Evolutionary conservation across 2,888 invertebrate species (phyloP).

Genomic region (Cheilosia urbana): DNA sequence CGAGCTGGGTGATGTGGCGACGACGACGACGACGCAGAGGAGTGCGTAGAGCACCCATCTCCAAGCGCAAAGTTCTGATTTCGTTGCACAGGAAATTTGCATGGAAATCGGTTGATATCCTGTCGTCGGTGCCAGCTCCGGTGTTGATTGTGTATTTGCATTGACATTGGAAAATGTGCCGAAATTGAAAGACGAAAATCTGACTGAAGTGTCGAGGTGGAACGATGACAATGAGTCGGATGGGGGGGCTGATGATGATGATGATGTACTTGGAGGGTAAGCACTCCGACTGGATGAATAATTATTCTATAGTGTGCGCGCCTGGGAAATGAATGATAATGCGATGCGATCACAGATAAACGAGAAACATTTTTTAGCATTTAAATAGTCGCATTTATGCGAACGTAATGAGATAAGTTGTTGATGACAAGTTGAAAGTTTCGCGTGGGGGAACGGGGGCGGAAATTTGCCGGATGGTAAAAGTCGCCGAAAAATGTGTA

Average conservation of each 20-base stretch:
- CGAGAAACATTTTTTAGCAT: slow-evolving; percentile 64
- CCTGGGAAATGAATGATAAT: slow-evolving; percentile 53
- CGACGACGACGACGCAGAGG: neutral
- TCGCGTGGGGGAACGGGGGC: neutral
- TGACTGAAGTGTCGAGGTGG: slow-evolving; percentile 66
- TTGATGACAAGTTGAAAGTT: slow-evolving; percentile 47
- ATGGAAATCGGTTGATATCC: slow-evolving; percentile 76
- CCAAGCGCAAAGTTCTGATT: slow-evolving; percentile 47
- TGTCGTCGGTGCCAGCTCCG: slow-evolving; percentile 53
- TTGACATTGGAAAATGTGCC: slow-evolving; percentile 66
- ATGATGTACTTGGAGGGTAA: slow-evolving; percentile 3
- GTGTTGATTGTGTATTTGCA: slow-evolving; percentile 69
- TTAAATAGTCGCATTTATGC: slow-evolving; percentile 68
- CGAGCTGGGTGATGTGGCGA: slow-evolving; percentile 17
- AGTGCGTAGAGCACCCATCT: slow-evolving; percentile 42
- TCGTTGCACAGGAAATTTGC: slow-evolving; percentile 73
- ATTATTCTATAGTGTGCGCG: slow-evolving; percentile 49
- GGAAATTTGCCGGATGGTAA: slow-evolving; percentile 24
- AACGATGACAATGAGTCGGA: slow-evolving; percentile 65
- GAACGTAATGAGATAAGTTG: slow-evolving; percentile 71
- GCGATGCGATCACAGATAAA: slow-evolving; percentile 71
- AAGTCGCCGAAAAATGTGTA: slow-evolving; percentile 7
- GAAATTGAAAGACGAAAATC: slow-evolving; percentile 67
- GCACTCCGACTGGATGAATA: slow-evolving; percentile 61
- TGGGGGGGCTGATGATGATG: slow-evolving; percentile 46